Evolutionary conservation across 2,888 invertebrate species (phyloP), one percentile per base, ranked within the genome.

Genomic region (Nephrocerus scutellatus): DNA sequence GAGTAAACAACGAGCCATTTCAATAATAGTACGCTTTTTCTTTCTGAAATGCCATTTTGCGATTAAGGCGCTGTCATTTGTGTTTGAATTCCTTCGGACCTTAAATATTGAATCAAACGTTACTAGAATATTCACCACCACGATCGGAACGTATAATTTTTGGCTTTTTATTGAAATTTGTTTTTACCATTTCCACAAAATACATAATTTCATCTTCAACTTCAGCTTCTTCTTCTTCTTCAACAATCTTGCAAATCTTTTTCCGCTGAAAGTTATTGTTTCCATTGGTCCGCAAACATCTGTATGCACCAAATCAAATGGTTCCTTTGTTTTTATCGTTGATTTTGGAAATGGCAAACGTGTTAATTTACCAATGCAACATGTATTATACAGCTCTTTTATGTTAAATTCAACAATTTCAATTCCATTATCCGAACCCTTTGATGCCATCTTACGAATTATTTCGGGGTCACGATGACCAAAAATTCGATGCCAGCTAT

Each of bases 211-310:
- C 36, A 38, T 43, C 29, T 13, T 36, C 22, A 15, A 46, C 44
- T 30, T 49, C 45, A 4, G 20, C 40, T 34, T 42, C 41, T 13
- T 39, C n/a, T 19, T 28, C 30, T 6, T 57, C 9, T 3, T 58
- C 33, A 29, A 44, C 47, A n/a, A 58, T 34, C 1, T 29, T 6
- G 53, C 52, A 30, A 49, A 60, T 28, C 52, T 43, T 24, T 55
- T 54, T 13, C 48, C 49, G 15, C 53, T 40, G n/a, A 46, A 46
- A 3, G 56, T 52, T 6, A 21, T 13, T 3, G 50, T 53, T 29
- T 53, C 48, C 54, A 57, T 56, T 2, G 61, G 52, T 8, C 59
- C 56, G 30, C 56, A 60, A 15, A 61, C 36, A 36, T 59, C 25
- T 7, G 20, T 34, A 13, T 25, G 25, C 2, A 34, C 6, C 13